Base-by-base conservation (phyloP, 2,113 vertebrate genomes). In the Perca fluviatilis region DNA sequence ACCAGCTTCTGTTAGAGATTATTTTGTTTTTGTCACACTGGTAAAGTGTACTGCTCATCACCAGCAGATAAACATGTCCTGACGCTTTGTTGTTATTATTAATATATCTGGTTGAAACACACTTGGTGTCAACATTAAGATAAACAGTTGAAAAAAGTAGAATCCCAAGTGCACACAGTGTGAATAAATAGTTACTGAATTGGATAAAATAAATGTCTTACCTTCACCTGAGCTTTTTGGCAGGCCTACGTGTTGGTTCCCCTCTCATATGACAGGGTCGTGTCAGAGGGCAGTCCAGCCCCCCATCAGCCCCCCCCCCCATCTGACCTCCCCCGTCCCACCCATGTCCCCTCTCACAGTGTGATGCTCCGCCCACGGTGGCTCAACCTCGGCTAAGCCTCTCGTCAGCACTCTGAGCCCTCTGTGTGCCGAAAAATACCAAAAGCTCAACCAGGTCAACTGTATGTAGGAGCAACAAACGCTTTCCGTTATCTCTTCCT, bases 381-480 rank as follows among this genome's bases (percentile, higher is more conserved):
- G 72, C 68, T 53, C 58, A 58, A 67, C 77, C 84, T 64, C 71
- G 76, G 83, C 79, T 90, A 89, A 89, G 81, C 85, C 63, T 80
- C 82, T 91, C 67, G 91, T 95, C 94, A 95, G 94, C 94, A 95
- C 73, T 95, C 86, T 87, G 84, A 75, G 61, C 75, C 78, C 47
- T 86, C 90, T 93, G 92, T 94, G 92, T 88, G 77, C 56, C 77
- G 82, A 90, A 84, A 88, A 58, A 58, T 76, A 82, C 64, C 58
- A 50, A 91, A 85, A 68, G 80, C 85, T 89, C 69, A 53, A 69
- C 84, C 57, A 50, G 80, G 68, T 88, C 83, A 84, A 82, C 87
- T 88, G 88, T 91, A 80, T 70, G 18, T 53, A 36, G 25, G 15
- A 64, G 73, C 61, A 21, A 30, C 71, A 67, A 56, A 78, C 36